Conservation (phyloP, 2,113 vertebrate species). For the Tetrax tetrax region DNA sequence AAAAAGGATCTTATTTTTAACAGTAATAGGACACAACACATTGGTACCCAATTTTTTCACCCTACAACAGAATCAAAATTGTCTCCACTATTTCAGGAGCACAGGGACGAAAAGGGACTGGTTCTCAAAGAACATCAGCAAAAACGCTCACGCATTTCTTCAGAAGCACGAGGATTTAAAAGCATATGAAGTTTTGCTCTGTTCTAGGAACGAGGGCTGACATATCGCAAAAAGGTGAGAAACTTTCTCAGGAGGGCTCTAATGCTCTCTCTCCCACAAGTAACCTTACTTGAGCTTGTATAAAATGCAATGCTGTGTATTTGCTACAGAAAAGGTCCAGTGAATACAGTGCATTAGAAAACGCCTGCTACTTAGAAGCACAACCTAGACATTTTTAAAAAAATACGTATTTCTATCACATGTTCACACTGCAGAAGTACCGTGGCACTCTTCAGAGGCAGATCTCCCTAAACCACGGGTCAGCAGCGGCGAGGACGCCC, state of each 20-base stretch:
- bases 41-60: background rate
- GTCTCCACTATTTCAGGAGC: background rate
- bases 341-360: background rate
- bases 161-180: background rate
- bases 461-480: background rate
- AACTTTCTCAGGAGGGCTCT: background rate
- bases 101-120: background rate
- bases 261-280: background rate
- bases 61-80: background rate
- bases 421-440: background rate
- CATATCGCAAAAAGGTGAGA: background rate
- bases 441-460: background rate
- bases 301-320: background rate
- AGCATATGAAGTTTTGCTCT: background rate
- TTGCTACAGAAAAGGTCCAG: background rate
- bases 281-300: rapidly evolving
- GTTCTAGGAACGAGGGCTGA: background rate
- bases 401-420: rapidly evolving
- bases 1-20: background rate
- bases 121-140: background rate
- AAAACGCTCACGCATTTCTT: background rate
- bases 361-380: background rate
- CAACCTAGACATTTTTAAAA: background rate
- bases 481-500: background rate
- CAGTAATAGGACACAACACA: background rate